Evolutionary conservation across 2,113 vertebrate species (phyloP).

Genomic region (Aptenodytes forsteri): DNA sequence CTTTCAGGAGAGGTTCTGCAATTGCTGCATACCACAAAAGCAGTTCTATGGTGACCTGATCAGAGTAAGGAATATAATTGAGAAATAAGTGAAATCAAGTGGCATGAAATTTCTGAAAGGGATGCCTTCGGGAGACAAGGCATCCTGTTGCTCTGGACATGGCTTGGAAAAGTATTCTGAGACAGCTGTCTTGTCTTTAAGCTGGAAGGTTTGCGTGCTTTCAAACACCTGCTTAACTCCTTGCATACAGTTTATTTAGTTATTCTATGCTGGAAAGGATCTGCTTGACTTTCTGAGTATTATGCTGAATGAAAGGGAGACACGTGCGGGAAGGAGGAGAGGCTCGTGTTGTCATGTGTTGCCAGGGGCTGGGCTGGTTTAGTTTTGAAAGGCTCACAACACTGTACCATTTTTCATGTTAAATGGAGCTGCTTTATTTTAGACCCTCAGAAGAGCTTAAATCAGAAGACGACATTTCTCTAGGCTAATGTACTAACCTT

Average conservation of each 20-base stretch:
- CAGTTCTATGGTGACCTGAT: background rate
- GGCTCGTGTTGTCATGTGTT: background rate
- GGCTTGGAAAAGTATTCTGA: background rate
- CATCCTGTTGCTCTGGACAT: background rate
- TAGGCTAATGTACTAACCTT: constrained; percentile 4
- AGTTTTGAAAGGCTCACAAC: background rate
- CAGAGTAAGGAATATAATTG: background rate
- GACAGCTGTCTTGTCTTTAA: background rate
- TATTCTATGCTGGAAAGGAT: background rate
- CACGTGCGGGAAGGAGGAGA: background rate
- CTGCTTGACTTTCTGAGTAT: background rate
- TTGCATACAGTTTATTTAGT: background rate
- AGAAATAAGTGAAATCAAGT: background rate
- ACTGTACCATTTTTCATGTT: background rate
- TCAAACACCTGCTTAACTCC: background rate
- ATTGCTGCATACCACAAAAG: background rate
- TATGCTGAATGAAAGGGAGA: background rate
- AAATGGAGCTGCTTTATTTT: constrained; percentile 1
- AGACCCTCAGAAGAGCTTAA: background rate
- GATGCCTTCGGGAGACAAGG: background rate
- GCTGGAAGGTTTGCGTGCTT: background rate
- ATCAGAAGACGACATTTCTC: background rate
- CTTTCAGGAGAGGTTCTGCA: background rate
- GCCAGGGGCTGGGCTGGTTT: background rate
- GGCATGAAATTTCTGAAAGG: background rate